These are phyloP conservation scores for Helicoverpa zea DNA, from an alignment of 1,140 invertebrate species.

Conservation along the genomic window DNA sequence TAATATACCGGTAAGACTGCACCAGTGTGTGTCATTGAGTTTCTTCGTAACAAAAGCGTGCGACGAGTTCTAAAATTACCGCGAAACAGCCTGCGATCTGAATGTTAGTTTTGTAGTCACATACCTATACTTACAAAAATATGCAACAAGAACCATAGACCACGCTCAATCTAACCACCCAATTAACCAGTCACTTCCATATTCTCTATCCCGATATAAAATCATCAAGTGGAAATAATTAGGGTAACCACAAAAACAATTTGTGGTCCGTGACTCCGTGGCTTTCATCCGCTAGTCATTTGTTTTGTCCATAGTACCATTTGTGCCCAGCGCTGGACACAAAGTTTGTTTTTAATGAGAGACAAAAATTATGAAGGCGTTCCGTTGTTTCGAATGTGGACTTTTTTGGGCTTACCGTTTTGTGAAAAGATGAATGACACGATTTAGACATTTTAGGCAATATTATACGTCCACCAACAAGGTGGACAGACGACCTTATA, in stretches of 20 bases:
- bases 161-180: not conserved
- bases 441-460: too few species aligned
- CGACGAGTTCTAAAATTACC: too few species aligned
- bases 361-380: conserved; percentile 27
- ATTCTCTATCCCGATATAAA: conserved; percentile 49
- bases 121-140: not conserved
- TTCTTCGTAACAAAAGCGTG: too few species aligned
- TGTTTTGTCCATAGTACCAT: conserved; percentile 54
- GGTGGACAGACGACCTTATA: too few species aligned
- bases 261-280: conserved; percentile 76
- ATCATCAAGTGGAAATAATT: conserved; percentile 83
- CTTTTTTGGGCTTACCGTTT: not conserved
- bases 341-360: conserved; percentile 29
- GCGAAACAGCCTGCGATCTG: too few species aligned
- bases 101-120: too few species aligned
- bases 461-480: too few species aligned
- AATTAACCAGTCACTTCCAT: conserved; percentile 54
- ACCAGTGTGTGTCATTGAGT: too few species aligned
- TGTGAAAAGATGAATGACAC: too few species aligned
- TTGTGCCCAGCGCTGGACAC: conserved; percentile 17
- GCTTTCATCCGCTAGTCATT: conserved; percentile 54
- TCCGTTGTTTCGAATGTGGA: not conserved
- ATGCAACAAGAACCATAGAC: not conserved
- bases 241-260: conserved; percentile 81
- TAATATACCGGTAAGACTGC: too few species aligned